phyloP scores from a whole-genome alignment of 30 jellyfish, hydroid and myxozoan genomes.

The Chironex yamaguchii region DNA sequence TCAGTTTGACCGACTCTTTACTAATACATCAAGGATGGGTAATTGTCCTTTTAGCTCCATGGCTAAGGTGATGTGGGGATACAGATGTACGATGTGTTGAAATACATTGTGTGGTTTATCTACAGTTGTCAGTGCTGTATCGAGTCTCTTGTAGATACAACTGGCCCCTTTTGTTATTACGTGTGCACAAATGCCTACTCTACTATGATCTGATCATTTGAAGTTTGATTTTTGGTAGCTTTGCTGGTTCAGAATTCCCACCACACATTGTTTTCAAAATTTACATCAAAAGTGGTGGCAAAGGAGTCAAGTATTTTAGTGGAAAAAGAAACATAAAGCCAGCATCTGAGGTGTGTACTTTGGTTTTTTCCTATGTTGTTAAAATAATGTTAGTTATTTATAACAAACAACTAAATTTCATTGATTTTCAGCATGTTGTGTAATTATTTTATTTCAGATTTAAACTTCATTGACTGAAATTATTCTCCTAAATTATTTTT shows the following conservation, averaged over 20 bases:
- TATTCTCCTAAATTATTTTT: not conserved
- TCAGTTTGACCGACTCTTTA: too few relatives aligned
- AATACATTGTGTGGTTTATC: too few relatives aligned
- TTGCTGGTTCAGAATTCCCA: constrained; percentile 90
- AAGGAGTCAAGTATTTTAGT: constrained; percentile 78
- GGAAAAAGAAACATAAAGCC: constrained; percentile 86
- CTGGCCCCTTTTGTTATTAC: not conserved
- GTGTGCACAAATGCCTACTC: too few relatives aligned
- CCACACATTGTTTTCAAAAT: constrained; percentile 89
- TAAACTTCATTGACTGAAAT: not conserved
- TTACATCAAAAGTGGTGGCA: constrained; percentile 76
- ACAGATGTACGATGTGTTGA: too few relatives aligned
- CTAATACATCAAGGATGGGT: too few relatives aligned
- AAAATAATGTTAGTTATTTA: too few relatives aligned
- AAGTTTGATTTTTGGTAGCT: constrained; percentile 34
- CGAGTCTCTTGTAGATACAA: not conserved
- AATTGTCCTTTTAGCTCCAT: too few relatives aligned
- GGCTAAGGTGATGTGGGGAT: too few relatives aligned
- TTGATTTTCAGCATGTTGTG: not conserved
- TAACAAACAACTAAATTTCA: too few relatives aligned
- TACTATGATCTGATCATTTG: not conserved
- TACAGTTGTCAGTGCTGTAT: not conserved
- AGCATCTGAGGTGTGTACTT: constrained; percentile 92
- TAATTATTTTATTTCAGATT: not conserved
- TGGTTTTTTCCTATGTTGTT: too few relatives aligned